Base-by-base conservation (phyloP, 2,113 vertebrate genomes). In the Microtus richardsoni region DNA sequence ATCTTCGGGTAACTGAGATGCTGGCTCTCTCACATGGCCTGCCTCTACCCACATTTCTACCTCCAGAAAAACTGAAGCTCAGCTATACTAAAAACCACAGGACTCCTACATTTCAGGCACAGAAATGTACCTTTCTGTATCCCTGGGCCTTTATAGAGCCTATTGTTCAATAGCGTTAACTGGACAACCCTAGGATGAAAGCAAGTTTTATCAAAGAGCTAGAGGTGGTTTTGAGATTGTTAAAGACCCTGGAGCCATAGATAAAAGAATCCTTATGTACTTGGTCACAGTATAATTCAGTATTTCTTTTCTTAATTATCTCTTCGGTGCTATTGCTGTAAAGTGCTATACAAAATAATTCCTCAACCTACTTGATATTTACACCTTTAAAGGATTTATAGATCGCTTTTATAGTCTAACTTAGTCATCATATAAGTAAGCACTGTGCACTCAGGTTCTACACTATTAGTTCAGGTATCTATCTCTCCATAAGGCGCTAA, bases 341-440 rank as follows among this genome's bases (percentile, higher is more conserved):
- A 70, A 96, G 83, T 89, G 95, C 86, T 89, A 97, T 83, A 96
- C 93, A 86, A 93, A 97, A 95, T 96, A 97, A 95, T 91, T 96
- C 71, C 60, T 92, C 77, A 95, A 85, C 58, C 54, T 94, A 75
- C 82, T 94, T 97, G 82, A 68, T 94, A 93, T 94, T 97, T 97
- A 86, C 47, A 97, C 85, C 85, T 98, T 96, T 96, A 60, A 94
- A 95, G 68, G 92, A 97, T 96, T 97, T 96, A 95, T 95, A 96
- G 95, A 83, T 47, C 47, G 2, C 4, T 68, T 95, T 93, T 92
- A 66, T 74, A 70, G 82, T 79, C 30, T 91, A 90, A 92, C 82
- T 94, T 91, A 96, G 84, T 97, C 93, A 93, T 93, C 89, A 77
- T 71, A 62, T 94, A 92, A 93, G 47, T 54, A 83, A 91, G 80